These are phyloP conservation scores for Typhlomys cinereus DNA, from an alignment of 2,113 vertebrate species.

Conservation along the genomic window DNA sequence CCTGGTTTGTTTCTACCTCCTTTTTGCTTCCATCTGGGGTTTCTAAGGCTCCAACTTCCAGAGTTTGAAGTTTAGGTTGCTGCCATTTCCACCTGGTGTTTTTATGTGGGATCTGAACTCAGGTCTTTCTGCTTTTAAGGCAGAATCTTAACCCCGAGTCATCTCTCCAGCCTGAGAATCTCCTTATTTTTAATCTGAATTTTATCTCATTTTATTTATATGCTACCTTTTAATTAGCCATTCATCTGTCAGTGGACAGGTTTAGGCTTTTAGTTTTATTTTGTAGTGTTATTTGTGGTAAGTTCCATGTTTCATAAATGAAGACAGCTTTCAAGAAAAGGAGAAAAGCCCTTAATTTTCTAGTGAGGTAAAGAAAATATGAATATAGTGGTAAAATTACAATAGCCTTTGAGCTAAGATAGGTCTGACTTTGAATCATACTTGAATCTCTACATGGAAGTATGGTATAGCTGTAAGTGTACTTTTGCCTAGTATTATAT, in stretches of 20 bases:
- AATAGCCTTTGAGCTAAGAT: background rate
- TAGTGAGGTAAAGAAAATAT: background rate
- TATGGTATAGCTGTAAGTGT: background rate
- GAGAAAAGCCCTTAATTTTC: conserved; percentile 37
- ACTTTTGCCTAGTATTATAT: conserved; percentile 20
- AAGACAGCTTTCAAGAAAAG: conserved; percentile 1
- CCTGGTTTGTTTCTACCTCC: too few species aligned
- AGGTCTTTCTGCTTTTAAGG: too few species aligned
- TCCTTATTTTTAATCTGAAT: background rate
- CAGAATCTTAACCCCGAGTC: too few species aligned
- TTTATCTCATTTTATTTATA: background rate
- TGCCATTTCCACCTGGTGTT: too few species aligned
- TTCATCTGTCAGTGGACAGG: background rate
- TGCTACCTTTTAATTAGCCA: background rate
- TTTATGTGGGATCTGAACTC: too few species aligned
- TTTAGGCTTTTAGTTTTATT: background rate
- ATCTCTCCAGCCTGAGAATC: too few species aligned
- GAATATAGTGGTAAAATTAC: background rate
- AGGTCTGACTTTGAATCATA: background rate
- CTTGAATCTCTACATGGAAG: background rate
- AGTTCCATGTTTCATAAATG: background rate
- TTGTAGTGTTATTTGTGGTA: background rate
- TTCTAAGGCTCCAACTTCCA: too few species aligned
- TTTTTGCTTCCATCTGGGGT: too few species aligned
- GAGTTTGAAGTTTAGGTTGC: too few species aligned